These are phyloP conservation scores for Cynopterus sphinx DNA, from an alignment of 2,797 vertebrate genomes.

Conservation along the genomic window DNA sequence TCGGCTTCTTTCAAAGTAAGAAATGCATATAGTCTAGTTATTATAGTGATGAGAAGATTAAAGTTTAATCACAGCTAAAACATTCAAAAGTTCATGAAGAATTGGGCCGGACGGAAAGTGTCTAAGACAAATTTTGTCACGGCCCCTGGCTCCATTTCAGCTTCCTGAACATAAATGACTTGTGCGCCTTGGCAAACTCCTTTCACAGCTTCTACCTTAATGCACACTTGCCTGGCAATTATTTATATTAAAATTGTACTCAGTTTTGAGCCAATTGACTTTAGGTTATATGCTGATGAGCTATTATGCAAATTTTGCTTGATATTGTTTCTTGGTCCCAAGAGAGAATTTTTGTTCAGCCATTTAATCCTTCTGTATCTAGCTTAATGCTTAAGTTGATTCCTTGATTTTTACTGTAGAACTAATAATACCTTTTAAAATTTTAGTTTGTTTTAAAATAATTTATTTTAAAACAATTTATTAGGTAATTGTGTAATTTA, in stretches of 20 bases:
- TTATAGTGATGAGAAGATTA: background rate
- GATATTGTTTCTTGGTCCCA: background rate
- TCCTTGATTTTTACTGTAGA: background rate
- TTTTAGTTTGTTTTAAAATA: constrained; percentile 26
- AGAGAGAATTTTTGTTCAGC: background rate
- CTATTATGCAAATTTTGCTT: constrained; percentile 42
- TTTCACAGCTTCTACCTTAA: background rate
- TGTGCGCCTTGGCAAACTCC: background rate
- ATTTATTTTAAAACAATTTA: background rate
- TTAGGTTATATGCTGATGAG: constrained; percentile 45
- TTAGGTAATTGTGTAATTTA: background rate
- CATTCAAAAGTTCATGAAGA: background rate
- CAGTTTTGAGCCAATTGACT: constrained; percentile 9
- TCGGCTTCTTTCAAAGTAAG: background rate
- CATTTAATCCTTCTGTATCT: background rate
- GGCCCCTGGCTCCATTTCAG: background rate
- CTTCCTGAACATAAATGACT: background rate
- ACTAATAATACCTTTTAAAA: background rate
- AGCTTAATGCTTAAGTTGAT: background rate
- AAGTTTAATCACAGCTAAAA: background rate
- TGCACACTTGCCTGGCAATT: constrained; percentile 12
- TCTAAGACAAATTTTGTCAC: background rate
- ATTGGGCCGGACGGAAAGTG: background rate
- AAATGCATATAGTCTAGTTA: background rate
- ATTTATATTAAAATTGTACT: constrained; percentile 39